These are phyloP conservation scores for Benthosema pterotum DNA, from an alignment of 2,797 vertebrate species.

Conservation along the genomic window DNA sequence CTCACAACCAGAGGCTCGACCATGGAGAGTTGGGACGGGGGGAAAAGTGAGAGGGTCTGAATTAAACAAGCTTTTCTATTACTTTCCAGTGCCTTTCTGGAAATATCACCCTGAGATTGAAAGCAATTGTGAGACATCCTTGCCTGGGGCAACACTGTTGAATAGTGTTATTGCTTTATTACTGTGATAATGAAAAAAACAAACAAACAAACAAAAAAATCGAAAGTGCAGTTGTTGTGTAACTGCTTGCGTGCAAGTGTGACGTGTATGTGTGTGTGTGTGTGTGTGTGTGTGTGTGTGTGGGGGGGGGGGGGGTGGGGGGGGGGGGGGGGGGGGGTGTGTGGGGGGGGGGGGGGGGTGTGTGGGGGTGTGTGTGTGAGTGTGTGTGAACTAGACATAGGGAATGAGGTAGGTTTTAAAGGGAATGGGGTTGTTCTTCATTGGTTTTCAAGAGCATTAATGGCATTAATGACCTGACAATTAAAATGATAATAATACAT, in stretches of 20 bases:
- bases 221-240: neutral
- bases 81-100: neutral
- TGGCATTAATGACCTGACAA: neutral
- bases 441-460: neutral
- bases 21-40: too few species aligned
- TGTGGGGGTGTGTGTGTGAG: neutral
- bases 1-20: neutral
- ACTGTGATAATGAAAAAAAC: neutral
- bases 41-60: neutral
- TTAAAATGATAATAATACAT: too few species aligned
- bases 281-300: neutral
- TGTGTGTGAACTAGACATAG: neutral
- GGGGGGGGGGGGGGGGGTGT: too few species aligned
- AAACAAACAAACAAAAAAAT: too few species aligned
- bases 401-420: too few species aligned
- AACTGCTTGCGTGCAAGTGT: neutral
- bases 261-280: neutral
- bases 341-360: too few species aligned
- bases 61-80: conserved; percentile 8
- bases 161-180: conserved; percentile 6
- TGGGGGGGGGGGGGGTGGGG: too few species aligned
- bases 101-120: conserved; percentile 5
- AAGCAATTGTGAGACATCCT: neutral
- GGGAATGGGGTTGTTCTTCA: too few species aligned
- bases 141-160: neutral